These are phyloP conservation scores for Pachyuromys duprasi DNA, from an alignment of 2,797 vertebrate species.

Conservation along the genomic window DNA sequence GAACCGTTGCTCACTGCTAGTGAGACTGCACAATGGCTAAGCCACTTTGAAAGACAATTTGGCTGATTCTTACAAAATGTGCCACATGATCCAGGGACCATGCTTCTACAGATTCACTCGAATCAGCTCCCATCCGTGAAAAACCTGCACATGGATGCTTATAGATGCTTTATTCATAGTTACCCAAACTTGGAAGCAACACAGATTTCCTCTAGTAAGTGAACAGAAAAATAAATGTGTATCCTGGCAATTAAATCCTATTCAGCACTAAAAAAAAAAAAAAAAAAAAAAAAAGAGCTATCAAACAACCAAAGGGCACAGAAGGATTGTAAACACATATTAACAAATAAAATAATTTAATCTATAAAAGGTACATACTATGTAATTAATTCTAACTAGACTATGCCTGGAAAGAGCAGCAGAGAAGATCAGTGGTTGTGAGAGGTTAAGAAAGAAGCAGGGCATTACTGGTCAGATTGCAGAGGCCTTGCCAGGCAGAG, in stretches of 20 bases:
- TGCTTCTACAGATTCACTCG: neutral
- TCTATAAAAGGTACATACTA: slow-evolving; percentile 15
- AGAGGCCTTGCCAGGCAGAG: neutral
- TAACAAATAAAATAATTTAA: slow-evolving; percentile 46
- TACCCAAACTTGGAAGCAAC: slow-evolving; percentile 41
- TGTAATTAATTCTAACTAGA: neutral
- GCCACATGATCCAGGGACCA: neutral
- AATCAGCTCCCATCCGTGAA: slow-evolving; percentile 6
- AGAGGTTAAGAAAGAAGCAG: neutral
- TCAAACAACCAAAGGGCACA: slow-evolving; percentile 10
- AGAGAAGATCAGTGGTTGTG: too few relatives aligned
- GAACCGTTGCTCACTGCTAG: neutral
- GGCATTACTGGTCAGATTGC: neutral
- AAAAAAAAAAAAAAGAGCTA: slow-evolving; percentile 32
- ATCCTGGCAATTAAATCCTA: slow-evolving; percentile 19
- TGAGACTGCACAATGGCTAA: neutral
- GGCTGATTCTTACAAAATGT: slow-evolving; percentile 30
- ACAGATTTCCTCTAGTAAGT: neutral
- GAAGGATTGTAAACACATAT: neutral
- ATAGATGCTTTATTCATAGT: neutral
- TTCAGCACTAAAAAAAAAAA: slow-evolving; percentile 32
- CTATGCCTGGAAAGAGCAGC: neutral
- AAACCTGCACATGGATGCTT: slow-evolving; percentile 18
- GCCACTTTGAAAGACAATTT: neutral
- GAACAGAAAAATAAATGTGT: neutral